A percentile compares a stretch with the other conserved stretches of the same genome.
Conservation (phyloP, 2,113 vertebrate species). For the Lanius ludovicianus region DNA sequence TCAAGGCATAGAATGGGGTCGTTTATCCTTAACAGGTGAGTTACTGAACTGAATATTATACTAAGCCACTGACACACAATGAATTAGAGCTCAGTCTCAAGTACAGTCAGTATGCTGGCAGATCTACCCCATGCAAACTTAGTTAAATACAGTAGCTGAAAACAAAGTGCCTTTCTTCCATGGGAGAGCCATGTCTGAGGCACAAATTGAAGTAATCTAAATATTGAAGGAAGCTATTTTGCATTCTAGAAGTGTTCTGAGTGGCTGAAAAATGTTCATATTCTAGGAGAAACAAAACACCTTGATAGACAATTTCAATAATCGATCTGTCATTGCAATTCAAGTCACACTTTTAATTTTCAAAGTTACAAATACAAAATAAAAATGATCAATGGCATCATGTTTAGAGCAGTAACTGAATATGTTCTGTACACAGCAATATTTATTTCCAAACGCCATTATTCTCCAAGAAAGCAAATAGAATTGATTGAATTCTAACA, state of each 20-base stretch:
- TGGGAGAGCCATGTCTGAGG: constrained; percentile 64
- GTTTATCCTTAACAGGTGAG: constrained; percentile 44
- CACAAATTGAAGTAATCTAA: constrained; percentile 64
- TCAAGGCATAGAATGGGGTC: constrained; percentile 63
- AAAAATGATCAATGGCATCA: constrained; percentile 74
- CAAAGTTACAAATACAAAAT: constrained; percentile 78
- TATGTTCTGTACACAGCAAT: constrained; percentile 69
- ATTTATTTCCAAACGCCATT: constrained; percentile 71
- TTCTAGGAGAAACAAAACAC: constrained; percentile 70
- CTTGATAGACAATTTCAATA: constrained; percentile 74
- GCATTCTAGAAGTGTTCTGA: constrained; percentile 64
- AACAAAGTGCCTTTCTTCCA: constrained; percentile 71
- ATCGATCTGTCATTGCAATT: constrained; percentile 78
- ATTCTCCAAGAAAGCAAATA: constrained; percentile 74
- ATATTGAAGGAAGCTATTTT: constrained; percentile 58
- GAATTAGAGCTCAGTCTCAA: constrained; percentile 62
- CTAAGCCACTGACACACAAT: constrained; percentile 40
- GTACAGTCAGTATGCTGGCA: constrained; percentile 68
- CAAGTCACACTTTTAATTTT: constrained; percentile 81
- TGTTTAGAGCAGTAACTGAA: constrained; percentile 73
- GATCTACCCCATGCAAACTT: constrained; percentile 66
- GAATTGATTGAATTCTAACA: constrained; percentile 67
- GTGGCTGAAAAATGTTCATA: constrained; percentile 63
- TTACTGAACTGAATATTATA: constrained; percentile 49
- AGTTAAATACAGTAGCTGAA: constrained; percentile 74